Conservation (phyloP, 2,797 vertebrate genomes). For the Trachurus trachurus region DNA sequence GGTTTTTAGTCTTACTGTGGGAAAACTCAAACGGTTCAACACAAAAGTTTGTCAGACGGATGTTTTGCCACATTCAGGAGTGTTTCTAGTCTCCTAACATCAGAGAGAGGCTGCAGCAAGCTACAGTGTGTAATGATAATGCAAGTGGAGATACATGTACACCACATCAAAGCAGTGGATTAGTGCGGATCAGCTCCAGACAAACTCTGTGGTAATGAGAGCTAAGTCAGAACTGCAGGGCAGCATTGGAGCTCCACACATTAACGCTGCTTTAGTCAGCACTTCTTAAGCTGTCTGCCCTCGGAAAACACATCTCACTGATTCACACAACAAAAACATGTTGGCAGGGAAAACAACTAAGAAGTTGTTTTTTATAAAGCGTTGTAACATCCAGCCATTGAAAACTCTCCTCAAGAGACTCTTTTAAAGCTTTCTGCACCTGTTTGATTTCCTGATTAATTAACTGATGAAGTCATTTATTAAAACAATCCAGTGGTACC, state of each 20-base stretch:
- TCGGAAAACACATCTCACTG: constrained; percentile 18
- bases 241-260: constrained; percentile 36
- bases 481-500: no score
- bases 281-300: constrained; percentile 46
- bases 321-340: constrained; percentile 28
- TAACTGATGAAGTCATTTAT: no score
- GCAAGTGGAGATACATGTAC: constrained; percentile 37
- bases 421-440: no score
- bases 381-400: neutral
- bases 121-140: constrained; percentile 48
- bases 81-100: constrained; percentile 45
- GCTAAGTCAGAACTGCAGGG: constrained; percentile 59
- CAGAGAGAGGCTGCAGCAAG: constrained; percentile 28
- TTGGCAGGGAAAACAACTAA: constrained; percentile 4
- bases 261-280: constrained; percentile 57
- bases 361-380: neutral
- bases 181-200: constrained; percentile 69
- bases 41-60: constrained; percentile 26
- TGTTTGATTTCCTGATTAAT: no score
- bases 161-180: constrained; percentile 71
- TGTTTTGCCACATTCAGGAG: constrained; percentile 17
- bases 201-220: constrained; percentile 64
- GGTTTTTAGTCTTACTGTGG: constrained; percentile 5
- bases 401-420: neutral
- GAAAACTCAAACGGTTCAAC: neutral